phyloP scores from a whole-genome alignment of 2,113 vertebrate genomes.

The Malurus elegans region DNA sequence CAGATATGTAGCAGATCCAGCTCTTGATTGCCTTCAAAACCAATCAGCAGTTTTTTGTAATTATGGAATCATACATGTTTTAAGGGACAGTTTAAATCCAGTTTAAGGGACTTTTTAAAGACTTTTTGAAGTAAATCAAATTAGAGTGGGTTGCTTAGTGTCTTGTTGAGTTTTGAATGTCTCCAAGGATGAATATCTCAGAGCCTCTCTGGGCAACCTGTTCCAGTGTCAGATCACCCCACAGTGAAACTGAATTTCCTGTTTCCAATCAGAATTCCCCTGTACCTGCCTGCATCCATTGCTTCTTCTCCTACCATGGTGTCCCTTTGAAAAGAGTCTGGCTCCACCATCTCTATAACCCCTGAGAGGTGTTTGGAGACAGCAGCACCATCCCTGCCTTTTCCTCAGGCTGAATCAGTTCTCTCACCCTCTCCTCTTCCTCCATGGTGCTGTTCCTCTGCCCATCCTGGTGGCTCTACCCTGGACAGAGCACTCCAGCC shows the following conservation, averaged over 20 bases:
- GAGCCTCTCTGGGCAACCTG: background rate
- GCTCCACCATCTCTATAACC: background rate
- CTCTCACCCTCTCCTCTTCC: background rate
- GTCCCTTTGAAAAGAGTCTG: background rate
- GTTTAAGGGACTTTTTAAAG: background rate
- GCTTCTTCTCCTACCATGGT: background rate
- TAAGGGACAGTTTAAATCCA: background rate
- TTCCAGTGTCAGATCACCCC: background rate
- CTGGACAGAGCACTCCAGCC: background rate
- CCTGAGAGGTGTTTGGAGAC: background rate
- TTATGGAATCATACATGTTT: background rate
- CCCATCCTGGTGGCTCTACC: background rate
- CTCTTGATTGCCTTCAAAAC: background rate
- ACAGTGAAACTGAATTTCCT: background rate
- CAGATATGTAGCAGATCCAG: background rate
- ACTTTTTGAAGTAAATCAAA: background rate
- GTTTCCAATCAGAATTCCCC: background rate
- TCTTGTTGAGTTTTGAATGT: background rate
- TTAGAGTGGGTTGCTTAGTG: background rate
- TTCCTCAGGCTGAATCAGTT: background rate
- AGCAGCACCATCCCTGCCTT: background rate
- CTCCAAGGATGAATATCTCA: background rate
- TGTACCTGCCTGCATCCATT: accelerated
- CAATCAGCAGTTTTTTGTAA: background rate
- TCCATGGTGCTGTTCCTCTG: background rate